Conservation (phyloP, 1,140 invertebrate genomes). For the Fopius arisanus region DNA sequence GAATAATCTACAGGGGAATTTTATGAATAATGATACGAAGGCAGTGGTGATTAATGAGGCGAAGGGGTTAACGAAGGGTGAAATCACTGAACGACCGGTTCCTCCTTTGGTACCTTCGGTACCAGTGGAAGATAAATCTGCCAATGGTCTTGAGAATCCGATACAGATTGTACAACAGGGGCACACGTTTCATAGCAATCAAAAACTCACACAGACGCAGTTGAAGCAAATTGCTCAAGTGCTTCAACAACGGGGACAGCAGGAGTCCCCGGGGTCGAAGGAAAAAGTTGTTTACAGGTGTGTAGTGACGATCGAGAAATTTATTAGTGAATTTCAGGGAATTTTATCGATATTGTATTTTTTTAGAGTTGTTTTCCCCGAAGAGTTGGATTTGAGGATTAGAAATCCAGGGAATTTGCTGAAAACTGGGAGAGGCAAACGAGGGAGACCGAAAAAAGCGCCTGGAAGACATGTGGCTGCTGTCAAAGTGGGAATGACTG, state of each 20-base stretch:
- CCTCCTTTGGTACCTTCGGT: constrained; percentile 26
- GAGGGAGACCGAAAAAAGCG: constrained; percentile 59
- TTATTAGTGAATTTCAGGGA: not conserved
- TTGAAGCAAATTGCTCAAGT: constrained; percentile 71
- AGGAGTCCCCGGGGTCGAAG: constrained; percentile 56
- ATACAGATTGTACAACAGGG: constrained; percentile 74
- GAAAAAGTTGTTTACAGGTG: constrained; percentile 71
- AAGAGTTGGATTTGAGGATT: constrained; percentile 55
- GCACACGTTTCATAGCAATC: constrained; percentile 65
- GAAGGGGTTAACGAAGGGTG: constrained; percentile 19
- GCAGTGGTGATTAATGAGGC: not conserved
- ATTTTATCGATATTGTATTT: constrained; percentile 26
- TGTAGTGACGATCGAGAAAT: constrained; percentile 13
- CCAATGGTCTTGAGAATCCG: constrained; percentile 71
- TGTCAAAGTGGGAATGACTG: constrained; percentile 37
- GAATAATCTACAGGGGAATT: constrained; percentile 19
- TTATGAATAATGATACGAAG: constrained; percentile 27
- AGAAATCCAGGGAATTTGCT: constrained; percentile 41
- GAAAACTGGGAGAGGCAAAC: constrained; percentile 52
- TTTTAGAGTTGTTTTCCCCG: constrained; percentile 60
- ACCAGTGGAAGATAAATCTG: constrained; percentile 50
- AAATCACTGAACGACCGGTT: constrained; percentile 9
- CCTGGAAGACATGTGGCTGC: constrained; percentile 37
- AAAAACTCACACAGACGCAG: constrained; percentile 68
- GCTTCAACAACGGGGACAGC: constrained; percentile 65